Conservation (phyloP, 2,113 vertebrate species). For the Dicaeum eximium region DNA sequence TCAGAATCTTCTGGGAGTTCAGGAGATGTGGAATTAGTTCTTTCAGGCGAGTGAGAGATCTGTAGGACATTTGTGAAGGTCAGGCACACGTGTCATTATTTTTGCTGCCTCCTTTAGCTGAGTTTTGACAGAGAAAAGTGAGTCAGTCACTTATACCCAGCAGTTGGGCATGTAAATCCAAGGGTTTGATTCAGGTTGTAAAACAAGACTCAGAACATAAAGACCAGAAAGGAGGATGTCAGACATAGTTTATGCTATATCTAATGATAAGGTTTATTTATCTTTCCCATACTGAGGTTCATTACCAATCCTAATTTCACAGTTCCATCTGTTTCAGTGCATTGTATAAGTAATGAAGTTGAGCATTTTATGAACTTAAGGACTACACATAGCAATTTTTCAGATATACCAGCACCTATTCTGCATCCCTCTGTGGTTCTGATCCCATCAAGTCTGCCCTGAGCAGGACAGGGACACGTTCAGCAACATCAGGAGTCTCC, state of each 20-base stretch:
- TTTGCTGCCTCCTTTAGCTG: not conserved
- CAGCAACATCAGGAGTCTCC: fast-evolving
- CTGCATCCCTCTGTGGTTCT: not conserved
- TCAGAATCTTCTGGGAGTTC: not conserved
- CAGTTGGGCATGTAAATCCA: not conserved
- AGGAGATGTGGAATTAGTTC: not conserved
- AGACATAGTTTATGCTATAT: not conserved
- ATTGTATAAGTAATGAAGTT: not conserved
- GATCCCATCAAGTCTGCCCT: not conserved
- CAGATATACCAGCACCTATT: not conserved
- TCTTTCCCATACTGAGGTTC: not conserved
- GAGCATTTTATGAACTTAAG: not conserved
- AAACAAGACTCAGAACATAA: not conserved
- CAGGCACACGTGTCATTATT: not conserved
- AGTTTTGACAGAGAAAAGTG: not conserved
- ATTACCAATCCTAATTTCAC: not conserved
- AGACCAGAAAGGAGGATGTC: not conserved
- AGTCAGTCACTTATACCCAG: not conserved
- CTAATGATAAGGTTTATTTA: not conserved
- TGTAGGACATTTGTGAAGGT: not conserved
- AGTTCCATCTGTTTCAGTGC: not conserved
- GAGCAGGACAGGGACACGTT: not conserved
- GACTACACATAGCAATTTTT: not conserved
- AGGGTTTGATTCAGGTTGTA: not conserved
- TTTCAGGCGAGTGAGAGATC: not conserved